Conservation (phyloP, 2,113 vertebrate genomes). For the Semnornis frantzii region DNA sequence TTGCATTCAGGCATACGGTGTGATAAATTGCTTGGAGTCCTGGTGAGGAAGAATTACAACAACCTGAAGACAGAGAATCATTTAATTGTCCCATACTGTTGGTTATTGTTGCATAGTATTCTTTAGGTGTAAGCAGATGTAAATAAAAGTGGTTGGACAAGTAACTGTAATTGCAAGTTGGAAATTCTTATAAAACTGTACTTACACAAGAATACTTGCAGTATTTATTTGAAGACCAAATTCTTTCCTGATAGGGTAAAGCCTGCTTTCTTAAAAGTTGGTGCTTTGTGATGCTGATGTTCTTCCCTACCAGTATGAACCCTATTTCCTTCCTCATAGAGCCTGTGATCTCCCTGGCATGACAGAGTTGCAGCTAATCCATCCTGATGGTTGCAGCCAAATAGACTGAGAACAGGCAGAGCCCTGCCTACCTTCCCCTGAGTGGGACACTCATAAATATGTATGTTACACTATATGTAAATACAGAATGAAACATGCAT, state of each 20-base stretch:
- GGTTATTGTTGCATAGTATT: background rate
- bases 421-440: background rate
- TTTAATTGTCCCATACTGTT: background rate
- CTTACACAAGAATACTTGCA: background rate
- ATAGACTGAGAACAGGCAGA: background rate
- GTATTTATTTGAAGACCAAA: background rate
- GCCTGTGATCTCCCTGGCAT: background rate
- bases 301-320: background rate
- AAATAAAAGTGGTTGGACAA: background rate
- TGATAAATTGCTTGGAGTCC: constrained; percentile 32
- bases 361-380: background rate
- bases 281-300: background rate
- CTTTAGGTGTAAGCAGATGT: background rate
- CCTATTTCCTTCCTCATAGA: background rate
- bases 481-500: background rate
- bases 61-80: background rate
- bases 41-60: constrained; percentile 27
- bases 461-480: too few relatives aligned
- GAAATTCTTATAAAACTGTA: background rate
- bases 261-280: background rate
- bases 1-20: constrained; percentile 22
- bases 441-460: too few relatives aligned
- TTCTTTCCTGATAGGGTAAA: background rate
- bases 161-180: background rate
- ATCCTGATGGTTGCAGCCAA: background rate